Conservation (phyloP, 1,140 invertebrate species). For the Spodoptera frugiperda region DNA sequence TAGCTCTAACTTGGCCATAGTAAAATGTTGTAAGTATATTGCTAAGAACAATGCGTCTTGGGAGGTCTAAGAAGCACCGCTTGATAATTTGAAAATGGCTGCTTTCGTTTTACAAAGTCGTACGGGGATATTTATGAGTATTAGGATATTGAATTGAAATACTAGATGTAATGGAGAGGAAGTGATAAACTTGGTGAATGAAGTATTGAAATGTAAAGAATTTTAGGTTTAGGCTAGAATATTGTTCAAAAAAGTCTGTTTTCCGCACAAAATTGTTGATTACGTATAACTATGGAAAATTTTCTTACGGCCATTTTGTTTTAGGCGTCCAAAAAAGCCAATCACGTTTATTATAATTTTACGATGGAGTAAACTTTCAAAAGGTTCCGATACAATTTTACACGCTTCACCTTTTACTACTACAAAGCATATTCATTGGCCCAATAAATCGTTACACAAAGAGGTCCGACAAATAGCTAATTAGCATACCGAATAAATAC, state of each 20-base stretch:
- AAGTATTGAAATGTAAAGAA: neutral
- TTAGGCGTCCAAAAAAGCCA: no score
- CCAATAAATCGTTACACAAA: conserved; percentile 25
- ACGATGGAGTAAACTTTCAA: neutral
- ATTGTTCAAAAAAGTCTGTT: no score
- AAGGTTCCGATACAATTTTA: conserved; percentile 13
- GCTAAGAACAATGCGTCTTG: conserved; percentile 20
- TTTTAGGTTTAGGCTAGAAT: no score
- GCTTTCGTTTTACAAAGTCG: conserved; percentile 16
- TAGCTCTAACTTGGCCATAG: conserved; percentile 4
- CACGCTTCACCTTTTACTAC: conserved; percentile 21
- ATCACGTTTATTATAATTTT: neutral
- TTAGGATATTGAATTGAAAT: conserved; percentile 14
- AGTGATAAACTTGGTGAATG: conserved; percentile 10
- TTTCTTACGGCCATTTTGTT: no score
- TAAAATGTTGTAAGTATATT: conserved; percentile 31
- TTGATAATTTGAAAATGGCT: conserved; percentile 30
- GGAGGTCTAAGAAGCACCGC: conserved; percentile 34
- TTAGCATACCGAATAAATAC: conserved; percentile 20
- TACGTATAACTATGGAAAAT: no score
- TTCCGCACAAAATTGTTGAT: no score
- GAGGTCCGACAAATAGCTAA: conserved; percentile 19
- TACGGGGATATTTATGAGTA: conserved; percentile 13
- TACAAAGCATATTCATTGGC: conserved; percentile 16
- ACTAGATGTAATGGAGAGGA: conserved; percentile 11